Conservation (phyloP, 2,888 invertebrate genomes). For the Leptinotarsa peninsularis region DNA sequence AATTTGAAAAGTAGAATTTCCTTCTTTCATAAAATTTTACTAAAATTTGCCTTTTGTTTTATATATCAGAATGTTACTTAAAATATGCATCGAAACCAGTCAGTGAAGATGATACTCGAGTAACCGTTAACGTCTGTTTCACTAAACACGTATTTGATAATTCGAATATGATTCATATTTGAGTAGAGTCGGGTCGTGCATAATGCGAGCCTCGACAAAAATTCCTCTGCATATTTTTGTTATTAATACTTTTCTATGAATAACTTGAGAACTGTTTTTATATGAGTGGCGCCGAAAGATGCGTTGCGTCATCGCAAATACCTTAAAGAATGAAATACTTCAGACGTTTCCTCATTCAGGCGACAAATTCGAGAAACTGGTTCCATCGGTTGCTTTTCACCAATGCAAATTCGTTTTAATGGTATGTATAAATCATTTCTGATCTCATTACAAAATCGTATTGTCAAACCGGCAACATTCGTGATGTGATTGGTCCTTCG, state of each 20-base stretch:
- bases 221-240: slow-evolving; percentile 39
- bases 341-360: background rate
- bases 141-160: slow-evolving; percentile 1
- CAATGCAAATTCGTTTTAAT: background rate
- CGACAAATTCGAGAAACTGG: background rate
- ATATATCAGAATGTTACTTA: too few species aligned
- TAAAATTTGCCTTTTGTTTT: too few species aligned
- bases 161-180: slow-evolving; percentile 20
- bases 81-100: too few species aligned
- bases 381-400: slow-evolving; percentile 1
- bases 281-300: slow-evolving; percentile 17
- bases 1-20: too few species aligned
- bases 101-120: background rate
- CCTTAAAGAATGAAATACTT: slow-evolving; percentile 13
- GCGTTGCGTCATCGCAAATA: slow-evolving; percentile 15
- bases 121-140: background rate
- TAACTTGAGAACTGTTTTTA: slow-evolving; percentile 35
- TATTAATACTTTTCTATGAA: slow-evolving; percentile 40
- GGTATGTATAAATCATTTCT: background rate
- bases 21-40: too few species aligned
- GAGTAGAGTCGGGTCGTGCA: slow-evolving; percentile 16
- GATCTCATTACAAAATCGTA: background rate
- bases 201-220: slow-evolving; percentile 40
- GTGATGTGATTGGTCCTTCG: slow-evolving; percentile 16
- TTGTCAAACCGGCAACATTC: background rate